A percentile compares a stretch with the other conserved stretches of the same genome.
Evolutionary conservation across 2,113 vertebrate species (phyloP).

Genomic region (Apodemus sylvaticus): DNA sequence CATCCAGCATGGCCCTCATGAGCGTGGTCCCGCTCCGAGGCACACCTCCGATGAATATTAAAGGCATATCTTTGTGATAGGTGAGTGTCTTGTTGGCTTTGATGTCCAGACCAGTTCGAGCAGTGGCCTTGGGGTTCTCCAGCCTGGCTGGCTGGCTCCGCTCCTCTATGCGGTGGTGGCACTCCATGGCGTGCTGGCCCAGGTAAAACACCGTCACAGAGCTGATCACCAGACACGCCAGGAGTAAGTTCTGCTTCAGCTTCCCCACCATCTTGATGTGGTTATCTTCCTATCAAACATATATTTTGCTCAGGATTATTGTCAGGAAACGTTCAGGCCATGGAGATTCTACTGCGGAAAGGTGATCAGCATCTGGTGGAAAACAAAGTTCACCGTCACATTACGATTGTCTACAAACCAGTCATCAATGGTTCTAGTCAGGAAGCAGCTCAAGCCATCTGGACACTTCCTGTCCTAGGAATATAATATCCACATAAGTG

Average conservation of each 20-base stretch:
- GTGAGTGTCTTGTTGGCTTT: constrained; percentile 85
- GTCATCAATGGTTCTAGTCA: neutral
- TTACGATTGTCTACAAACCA: neutral
- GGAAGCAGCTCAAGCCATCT: constrained; percentile 19
- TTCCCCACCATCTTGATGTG: constrained; percentile 93
- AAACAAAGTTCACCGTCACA: neutral
- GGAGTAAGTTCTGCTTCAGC: constrained; percentile 95
- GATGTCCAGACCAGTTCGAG: constrained; percentile 81
- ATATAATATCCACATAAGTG: neutral
- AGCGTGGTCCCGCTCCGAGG: constrained; percentile 97
- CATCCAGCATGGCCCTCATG: constrained; percentile 98
- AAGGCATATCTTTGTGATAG: constrained; percentile 98
- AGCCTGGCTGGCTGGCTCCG: constrained; percentile 83
- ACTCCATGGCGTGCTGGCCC: constrained; percentile 97
- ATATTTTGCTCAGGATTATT: constrained; percentile 40
- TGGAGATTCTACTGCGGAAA: constrained; percentile 72
- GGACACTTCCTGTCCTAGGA: neutral
- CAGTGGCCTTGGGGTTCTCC: constrained; percentile 83
- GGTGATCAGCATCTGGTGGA: constrained; percentile 76
- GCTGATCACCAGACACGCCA: constrained; percentile 96
- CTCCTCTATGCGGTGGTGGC: constrained; percentile 94
- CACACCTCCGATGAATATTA: constrained; percentile 96
- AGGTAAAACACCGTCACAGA: constrained; percentile 96
- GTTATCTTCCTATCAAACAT: neutral
- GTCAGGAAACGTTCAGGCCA: constrained; percentile 79